Conservation (phyloP, 2,113 vertebrate species). For the Apodemus speciosus region DNA sequence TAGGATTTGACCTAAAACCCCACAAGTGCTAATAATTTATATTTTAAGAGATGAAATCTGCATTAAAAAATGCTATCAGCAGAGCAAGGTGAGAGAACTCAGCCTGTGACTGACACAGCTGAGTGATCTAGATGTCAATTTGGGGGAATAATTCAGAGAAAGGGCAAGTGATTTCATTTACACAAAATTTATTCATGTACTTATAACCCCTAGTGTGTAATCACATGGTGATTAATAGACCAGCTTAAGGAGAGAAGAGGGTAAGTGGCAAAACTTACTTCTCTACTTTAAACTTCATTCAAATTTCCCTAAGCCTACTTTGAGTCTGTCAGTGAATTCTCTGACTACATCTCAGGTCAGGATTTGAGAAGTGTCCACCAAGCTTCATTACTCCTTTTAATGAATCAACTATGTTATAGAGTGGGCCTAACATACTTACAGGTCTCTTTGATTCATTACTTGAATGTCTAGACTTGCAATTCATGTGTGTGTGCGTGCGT, state of each 20-base stretch:
- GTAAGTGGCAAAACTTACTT: background rate
- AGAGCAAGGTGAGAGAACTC: background rate
- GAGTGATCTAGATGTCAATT: conserved; percentile 33
- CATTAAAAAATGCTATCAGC: conserved; percentile 28
- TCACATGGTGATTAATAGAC: background rate
- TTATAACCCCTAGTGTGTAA: background rate
- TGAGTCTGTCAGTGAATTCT: background rate
- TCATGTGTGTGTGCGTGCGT: too few species aligned
- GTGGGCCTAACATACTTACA: background rate
- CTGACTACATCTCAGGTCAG: background rate
- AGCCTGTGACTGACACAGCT: background rate
- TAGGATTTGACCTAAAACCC: background rate
- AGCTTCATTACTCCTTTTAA: conserved; percentile 13
- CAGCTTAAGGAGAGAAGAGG: background rate
- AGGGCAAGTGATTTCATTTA: background rate
- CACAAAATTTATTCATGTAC: background rate
- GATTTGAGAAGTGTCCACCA: background rate
- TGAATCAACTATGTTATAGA: background rate
- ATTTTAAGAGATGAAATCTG: background rate
- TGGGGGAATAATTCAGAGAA: conserved; percentile 39
- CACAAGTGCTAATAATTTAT: background rate
- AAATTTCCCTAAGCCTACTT: background rate
- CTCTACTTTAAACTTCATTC: background rate
- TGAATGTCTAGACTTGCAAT: background rate
- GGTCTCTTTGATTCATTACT: background rate